Base-by-base conservation (phyloP, 2,113 vertebrate genomes). In the Panthera leo region DNA sequence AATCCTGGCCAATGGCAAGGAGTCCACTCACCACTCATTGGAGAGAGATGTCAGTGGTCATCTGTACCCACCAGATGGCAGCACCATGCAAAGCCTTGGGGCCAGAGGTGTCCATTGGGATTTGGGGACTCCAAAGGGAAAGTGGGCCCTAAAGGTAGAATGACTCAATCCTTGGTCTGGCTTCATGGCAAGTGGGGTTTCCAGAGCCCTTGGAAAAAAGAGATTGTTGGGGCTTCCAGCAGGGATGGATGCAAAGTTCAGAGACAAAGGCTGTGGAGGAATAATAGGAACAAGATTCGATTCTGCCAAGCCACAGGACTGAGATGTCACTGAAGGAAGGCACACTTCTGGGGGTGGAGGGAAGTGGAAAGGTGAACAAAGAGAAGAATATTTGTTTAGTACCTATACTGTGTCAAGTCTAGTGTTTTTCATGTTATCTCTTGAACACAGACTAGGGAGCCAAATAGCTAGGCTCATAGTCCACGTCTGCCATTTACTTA, bases 41-140 rank as follows among this genome's bases (percentile, higher is more conserved):
- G 84, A 93, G 42, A 82, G 36, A 29, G 34, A 29, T 67, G 70
- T 92, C 87, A 94, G 88, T 95, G 92, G 29, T 78, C 80, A 94
- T 48, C 73, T 88, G 9, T 65, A 36, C 88, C 96, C 97, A 97
- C 94, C 94, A 98, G 98, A 93, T 97, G 97, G 97, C 97, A 98
- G 96, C 97, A 98, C 95, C 39, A 16, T 31, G 85, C 87, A 97
- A 96, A 97, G 39, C 53, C 94, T 85, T 48, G 51, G 51, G 80
- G 15, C 84, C 25, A 73, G 90, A 95, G 45, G 19, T 53, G 1
- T 68, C 75, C 34, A 23, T 18, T 83, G 61, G 39, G 71, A 80
- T 39, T 61, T 55, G 76, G 65, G 55, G 53, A 4, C 45, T 55
- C 42, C 23, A 1, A 1, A 4, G 27, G 48, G 1, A 7, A 36